phyloP scores from a whole-genome alignment of 2,113 vertebrate species.

The Lathamus discolor region DNA sequence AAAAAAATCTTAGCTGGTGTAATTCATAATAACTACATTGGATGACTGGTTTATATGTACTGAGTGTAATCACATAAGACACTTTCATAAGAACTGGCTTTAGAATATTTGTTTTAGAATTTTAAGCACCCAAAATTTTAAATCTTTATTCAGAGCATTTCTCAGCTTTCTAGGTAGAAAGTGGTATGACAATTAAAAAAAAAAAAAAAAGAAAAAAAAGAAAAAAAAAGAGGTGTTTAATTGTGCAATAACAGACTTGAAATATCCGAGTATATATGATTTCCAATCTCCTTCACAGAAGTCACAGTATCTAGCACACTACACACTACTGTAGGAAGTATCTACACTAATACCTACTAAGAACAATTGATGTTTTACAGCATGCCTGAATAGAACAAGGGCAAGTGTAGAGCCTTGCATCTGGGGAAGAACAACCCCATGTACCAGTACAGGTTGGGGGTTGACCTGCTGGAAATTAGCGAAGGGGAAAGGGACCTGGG shows the following conservation, averaged over 20 bases:
- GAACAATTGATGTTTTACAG: neutral
- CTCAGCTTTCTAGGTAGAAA: neutral
- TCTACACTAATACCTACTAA: neutral
- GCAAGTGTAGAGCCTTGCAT: no score
- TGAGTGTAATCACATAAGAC: neutral
- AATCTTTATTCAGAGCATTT: neutral
- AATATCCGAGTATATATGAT: neutral
- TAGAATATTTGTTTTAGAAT: neutral
- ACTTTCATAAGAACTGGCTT: neutral
- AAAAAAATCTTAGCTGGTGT: neutral
- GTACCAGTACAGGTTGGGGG: no score
- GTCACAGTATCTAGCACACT: neutral
- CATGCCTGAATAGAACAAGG: neutral
- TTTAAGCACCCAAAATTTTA: neutral
- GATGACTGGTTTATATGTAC: neutral
- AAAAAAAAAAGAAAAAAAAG: neutral
- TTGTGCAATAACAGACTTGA: neutral
- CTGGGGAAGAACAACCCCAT: no score
- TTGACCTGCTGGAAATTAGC: no score
- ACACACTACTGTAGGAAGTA: neutral
- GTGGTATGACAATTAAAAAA: neutral
- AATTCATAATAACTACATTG: neutral
- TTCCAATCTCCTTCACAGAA: neutral
- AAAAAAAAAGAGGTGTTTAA: fast-evolving
- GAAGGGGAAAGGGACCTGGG: no score